Evolutionary conservation across 92 coral and sea anemone species (phyloP), one percentile per base, ranked within the genome.

Genomic region (Bergia sp.): DNA sequence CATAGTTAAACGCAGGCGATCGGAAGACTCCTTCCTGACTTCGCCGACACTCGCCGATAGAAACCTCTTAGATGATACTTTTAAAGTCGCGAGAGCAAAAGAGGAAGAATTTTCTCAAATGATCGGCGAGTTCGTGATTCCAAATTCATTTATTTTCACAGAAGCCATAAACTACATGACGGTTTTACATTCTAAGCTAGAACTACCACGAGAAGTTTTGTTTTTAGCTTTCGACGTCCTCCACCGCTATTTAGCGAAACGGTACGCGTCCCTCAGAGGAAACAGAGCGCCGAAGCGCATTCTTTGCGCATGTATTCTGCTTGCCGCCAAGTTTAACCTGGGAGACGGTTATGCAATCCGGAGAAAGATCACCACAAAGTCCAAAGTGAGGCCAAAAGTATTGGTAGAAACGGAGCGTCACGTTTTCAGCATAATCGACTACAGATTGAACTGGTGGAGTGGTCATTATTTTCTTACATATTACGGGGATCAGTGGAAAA

Each of bases 401-500:
- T n/a, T 82, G 75, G 7, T 69, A 40, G 43, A 82, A 82, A 82
- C 86, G 2, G 86, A 82, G 66, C 86, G 75, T 65, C 49, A 66
- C 42, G 76, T 82, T 82, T 65, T 82, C 42, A 7, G 38, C 18
- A 58, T 36, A 7, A 82, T 82, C 55, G 86, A 69, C 76, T 65
- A 82, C 86, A 21, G 86, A 29, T n/a, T 82, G 18, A 82, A 82
- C 18, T 82, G 86, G 86, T 82, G 86, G 86, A 82, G 21, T 12
- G 21, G 73, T 18, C 53, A 65, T 42, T 82, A 39, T 29, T 82
- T 82, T 42, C 86, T 82, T 5, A n/a, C 86, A 21, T 66, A 82
- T 55, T 82, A 65, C 58, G 76, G 76, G 44, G 80, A 76, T 39
- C 80, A 41, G n/a, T 61, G 37, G 55, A 82, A 13, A 65, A 41